phyloP scores from a whole-genome alignment of 1,140 invertebrate genomes.

The Drosophila nigromelanica region DNA sequence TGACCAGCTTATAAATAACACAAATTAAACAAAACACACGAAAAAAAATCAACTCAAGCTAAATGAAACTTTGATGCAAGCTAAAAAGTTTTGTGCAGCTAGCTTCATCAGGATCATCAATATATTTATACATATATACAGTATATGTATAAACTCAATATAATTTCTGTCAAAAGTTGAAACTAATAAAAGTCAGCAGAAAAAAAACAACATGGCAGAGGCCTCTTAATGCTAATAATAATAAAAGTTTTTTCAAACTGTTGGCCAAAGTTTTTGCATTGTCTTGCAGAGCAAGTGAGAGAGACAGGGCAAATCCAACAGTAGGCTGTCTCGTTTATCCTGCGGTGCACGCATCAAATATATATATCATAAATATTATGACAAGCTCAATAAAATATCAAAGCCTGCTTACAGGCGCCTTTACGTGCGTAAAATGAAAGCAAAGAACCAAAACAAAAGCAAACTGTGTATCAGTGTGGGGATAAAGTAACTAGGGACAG shows the following conservation, averaged over 20 bases:
- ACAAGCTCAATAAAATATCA: conserved; percentile 81
- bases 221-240: conserved; percentile 74
- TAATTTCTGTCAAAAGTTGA: conserved; percentile 81
- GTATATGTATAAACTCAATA: conserved; percentile 65
- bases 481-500: background rate
- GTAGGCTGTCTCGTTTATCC: conserved; percentile 24
- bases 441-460: conserved; percentile 34
- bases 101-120: conserved; percentile 72
- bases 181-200: conserved; percentile 70
- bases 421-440: conserved; percentile 64
- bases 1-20: conserved; percentile 74
- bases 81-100: conserved; percentile 46
- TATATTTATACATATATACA: conserved; percentile 33
- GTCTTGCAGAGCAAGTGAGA: conserved; percentile 27
- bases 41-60: conserved; percentile 20
- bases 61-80: conserved; percentile 62
- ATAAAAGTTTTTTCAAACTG: conserved; percentile 72
- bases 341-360: conserved; percentile 58
- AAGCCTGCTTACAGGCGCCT: conserved; percentile 60
- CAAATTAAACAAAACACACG: conserved; percentile 71
- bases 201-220: conserved; percentile 49
- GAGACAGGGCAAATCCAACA: conserved; percentile 5
- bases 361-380: conserved; percentile 78
- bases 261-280: conserved; percentile 66
- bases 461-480: background rate